phyloP scores from a whole-genome alignment of 2,888 invertebrate species.

The Mythimna loreyi region DNA sequence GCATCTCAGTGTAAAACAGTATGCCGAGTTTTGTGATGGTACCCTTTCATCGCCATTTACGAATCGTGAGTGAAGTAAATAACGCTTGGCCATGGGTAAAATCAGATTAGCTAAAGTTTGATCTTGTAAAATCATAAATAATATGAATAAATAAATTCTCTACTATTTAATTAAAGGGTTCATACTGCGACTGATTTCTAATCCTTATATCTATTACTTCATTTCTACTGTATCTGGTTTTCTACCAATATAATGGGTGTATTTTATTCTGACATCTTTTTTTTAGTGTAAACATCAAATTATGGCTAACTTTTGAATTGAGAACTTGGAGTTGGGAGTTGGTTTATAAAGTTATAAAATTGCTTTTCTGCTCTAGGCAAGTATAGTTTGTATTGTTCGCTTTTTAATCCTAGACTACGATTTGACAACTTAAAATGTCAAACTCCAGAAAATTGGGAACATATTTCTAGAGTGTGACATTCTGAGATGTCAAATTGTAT shows the following conservation, averaged over 20 bases:
- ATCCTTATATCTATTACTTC: slow-evolving; percentile 34
- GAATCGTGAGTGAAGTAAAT: no score
- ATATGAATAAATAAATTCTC: slow-evolving; percentile 18
- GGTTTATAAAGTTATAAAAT: no score
- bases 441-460: no score
- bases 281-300: neutral
- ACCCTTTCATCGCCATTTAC: neutral
- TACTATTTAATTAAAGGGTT: slow-evolving; percentile 22
- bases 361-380: no score
- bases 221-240: slow-evolving; percentile 30
- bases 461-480: no score
- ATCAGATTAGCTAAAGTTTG: neutral
- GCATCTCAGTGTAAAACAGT: neutral
- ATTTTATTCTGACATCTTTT: slow-evolving; percentile 3
- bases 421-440: no score
- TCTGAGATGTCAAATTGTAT: no score
- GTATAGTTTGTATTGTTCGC: no score
- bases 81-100: neutral
- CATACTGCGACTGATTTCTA: slow-evolving; percentile 43
- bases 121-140: slow-evolving; percentile 18
- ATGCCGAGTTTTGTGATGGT: neutral
- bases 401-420: no score
- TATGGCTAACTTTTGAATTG: no score
- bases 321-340: no score
- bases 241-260: slow-evolving; percentile 5